Evolutionary conservation across 2,888 invertebrate species (phyloP).

Genomic region (Standfussiana lucernea): DNA sequence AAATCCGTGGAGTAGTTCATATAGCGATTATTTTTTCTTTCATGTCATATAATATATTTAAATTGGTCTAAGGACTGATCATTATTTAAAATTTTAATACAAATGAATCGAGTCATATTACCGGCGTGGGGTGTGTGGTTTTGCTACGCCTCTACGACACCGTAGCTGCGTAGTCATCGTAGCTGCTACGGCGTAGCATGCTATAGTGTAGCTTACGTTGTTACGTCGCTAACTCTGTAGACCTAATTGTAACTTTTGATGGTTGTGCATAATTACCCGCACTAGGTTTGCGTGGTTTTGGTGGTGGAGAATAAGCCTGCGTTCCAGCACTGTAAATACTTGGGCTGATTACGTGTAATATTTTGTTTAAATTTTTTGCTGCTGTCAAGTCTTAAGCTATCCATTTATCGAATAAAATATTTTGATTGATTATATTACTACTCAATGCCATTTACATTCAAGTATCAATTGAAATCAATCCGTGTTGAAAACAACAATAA

Average conservation of each 20-base stretch:
- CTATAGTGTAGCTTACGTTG: conserved; percentile 6
- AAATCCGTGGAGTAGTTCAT: conserved; percentile 34
- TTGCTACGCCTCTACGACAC: neutral
- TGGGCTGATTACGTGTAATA: neutral
- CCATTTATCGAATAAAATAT: neutral
- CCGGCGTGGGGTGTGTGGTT: neutral
- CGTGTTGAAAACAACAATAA: conserved; percentile 8
- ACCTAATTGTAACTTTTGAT: neutral
- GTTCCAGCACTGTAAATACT: neutral
- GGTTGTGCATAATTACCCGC: neutral
- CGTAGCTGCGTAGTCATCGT: neutral
- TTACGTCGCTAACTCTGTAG: neutral
- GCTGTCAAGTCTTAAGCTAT: neutral
- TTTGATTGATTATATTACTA: neutral
- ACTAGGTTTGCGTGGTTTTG: neutral
- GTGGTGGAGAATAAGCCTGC: neutral
- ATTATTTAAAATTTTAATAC: neutral
- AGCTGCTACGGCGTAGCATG: conserved; percentile 26
- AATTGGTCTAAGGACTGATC: neutral
- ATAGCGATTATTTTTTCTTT: neutral
- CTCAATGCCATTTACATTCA: conserved; percentile 8
- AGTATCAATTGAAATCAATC: conserved; percentile 19
- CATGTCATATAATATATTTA: neutral
- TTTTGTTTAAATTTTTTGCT: neutral
- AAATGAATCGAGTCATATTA: neutral